Evolutionary conservation across 2,797 vertebrate genomes (phyloP), one percentile per base, ranked within the genome.

Genomic region (Tapera naevia): DNA sequence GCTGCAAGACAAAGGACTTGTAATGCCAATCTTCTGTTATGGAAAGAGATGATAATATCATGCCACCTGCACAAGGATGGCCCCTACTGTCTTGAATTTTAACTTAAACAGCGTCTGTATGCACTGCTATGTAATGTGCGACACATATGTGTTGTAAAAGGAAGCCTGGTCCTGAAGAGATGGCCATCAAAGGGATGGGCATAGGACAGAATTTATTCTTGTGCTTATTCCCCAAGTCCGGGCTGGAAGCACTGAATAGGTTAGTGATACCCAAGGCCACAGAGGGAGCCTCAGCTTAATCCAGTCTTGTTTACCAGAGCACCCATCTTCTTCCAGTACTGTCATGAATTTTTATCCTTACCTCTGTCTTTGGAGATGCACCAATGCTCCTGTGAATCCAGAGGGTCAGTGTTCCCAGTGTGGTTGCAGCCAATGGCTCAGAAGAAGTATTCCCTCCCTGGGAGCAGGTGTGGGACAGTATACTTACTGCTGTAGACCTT

Each of bases 371-470:
- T 97, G 74, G 95, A 96, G 56, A 98, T 76, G n/a, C 96, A 85
- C 92, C 97, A 93, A 48, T 96, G 95, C 32, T 98, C 96, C 81
- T 95, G 97, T 46, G 97, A 98, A 95, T 98, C 97, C 15, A 98
- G 89, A 7, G 97, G 97, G 45, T 98, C 95, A 4, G 95, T 97
- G 76, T 98, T 96, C 58, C 97, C 96, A 6, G 96, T 93, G 48
- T 97, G 94, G 71, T 94, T 98, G 60, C 90, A 96, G 28, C 96
- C 97, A 35, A 95, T 86, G 48, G 98, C 97, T 87, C 98, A 51
- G 50, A 51, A 95, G 95, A 97, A 98, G 92, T 97, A 97, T 93
- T 98, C 98, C 79, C 96, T 97, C 46, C 97, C 97, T 4, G 97
- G 98, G 46, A 98, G 88, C 53, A 98, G 95, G 51, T 93, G 97